Base-by-base conservation (phyloP, 2,888 invertebrate genomes). In the Trachelus tabidus region DNA sequence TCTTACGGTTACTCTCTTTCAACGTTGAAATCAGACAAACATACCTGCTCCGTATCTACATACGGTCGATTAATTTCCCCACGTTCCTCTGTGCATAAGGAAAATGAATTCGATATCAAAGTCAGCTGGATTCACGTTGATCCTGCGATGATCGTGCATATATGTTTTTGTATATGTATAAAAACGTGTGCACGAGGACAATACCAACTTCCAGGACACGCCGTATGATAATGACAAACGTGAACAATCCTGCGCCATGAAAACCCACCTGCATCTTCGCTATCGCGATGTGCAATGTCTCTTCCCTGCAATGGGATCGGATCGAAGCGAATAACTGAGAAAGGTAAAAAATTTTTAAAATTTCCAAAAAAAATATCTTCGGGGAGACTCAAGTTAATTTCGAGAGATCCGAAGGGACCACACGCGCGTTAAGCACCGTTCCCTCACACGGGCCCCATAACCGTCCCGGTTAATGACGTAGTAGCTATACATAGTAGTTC, bases 391-490 rank as follows among this genome's bases (percentile, higher is more conserved):
- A 9, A n/a, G 77, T 73, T 81, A 78, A 81, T 81, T 81, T 79
- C 83, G 71, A 73, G 12, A 35, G 75, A 81, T 74, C 69, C 73
- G 74, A 34, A 34, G 31, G 75, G 86, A 85, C 86, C 86, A 86
- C 85, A 85, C 75, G 34, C 35, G 75, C 76, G 77, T 77, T 77
- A 71, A 31, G 71, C 71, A 34, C 34, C 30, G 31, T 31, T 31
- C 71, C 71, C 12, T 6, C 12, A 31, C 71, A 31, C 71, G 12
- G 71, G 31, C 34, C 23, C 12, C 15, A 4, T 71, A 34, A n/a
- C 71, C 71, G 2, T 71, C 12, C 56, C 69, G 56, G 77, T 84
- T 84, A 83, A 85, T 85, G 83, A 83, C 82, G 81, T 76, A 76
- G 77, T 80, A 75, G 77, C 77, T 78, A 79, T 79, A 76, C 79